These are phyloP conservation scores for Vanessa atalanta DNA, from an alignment of 1,140 invertebrate genomes.

Conservation along the genomic window DNA sequence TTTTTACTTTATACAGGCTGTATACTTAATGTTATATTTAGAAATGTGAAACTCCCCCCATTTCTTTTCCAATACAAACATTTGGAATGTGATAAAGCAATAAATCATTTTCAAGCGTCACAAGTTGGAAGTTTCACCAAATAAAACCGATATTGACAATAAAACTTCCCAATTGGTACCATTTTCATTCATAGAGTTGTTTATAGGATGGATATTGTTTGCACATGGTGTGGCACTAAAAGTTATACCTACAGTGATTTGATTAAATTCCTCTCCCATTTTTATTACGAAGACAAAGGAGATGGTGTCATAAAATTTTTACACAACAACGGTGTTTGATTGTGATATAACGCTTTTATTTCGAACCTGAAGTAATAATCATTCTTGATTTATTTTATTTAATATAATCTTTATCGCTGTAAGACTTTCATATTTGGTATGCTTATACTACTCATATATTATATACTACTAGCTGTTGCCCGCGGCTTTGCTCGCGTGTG, in stretches of 20 bases:
- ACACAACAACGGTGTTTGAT: constrained; percentile 21
- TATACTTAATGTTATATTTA: too few relatives aligned
- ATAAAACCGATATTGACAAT: constrained; percentile 23
- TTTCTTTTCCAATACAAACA: constrained; percentile 14
- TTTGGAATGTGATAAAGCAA: constrained; percentile 24
- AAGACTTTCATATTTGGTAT: too few relatives aligned
- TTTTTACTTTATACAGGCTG: too few relatives aligned
- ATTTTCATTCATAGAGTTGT: constrained; percentile 29
- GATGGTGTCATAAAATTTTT: constrained; percentile 31
- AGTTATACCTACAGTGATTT: constrained; percentile 47
- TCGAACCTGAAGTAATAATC: background rate
- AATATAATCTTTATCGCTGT: too few relatives aligned
- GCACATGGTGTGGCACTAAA: constrained; percentile 43
- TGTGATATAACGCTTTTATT: background rate
- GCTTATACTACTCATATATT: too few relatives aligned
- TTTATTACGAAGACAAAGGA: constrained; percentile 32
- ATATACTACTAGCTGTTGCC: too few relatives aligned
- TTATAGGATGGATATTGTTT: constrained; percentile 40
- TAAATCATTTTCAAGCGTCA: constrained; percentile 22
- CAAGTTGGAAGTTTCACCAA: background rate
- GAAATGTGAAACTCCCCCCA: background rate
- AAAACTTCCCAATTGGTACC: constrained; percentile 14
- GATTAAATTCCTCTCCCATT: constrained; percentile 40
- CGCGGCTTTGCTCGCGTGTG: too few relatives aligned
- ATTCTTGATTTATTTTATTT: too few relatives aligned